These are phyloP conservation scores for Halictus quadricinctus DNA, from an alignment of 2,888 invertebrate species.

Conservation along the genomic window DNA sequence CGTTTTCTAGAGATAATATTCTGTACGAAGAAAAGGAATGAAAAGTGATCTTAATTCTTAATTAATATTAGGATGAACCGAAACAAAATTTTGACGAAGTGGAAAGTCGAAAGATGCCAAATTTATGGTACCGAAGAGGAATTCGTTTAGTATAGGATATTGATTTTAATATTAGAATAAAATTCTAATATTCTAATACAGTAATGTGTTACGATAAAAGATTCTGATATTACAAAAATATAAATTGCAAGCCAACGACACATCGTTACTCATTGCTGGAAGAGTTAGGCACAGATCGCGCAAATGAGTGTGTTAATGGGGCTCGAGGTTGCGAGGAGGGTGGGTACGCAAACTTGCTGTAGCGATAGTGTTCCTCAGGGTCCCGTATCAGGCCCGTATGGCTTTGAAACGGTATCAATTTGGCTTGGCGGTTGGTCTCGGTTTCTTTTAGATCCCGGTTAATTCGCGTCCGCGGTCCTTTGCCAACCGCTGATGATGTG, in stretches of 20 bases:
- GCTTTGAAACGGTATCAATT: conserved; percentile 17
- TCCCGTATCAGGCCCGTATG: conserved; percentile 3
- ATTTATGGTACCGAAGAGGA: neutral
- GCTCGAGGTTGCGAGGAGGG: neutral
- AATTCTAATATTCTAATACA: neutral
- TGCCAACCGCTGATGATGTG: conserved; percentile 22
- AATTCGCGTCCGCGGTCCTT: conserved; percentile 32
- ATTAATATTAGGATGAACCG: neutral
- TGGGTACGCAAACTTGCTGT: neutral
- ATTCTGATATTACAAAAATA: neutral
- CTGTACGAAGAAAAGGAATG: neutral
- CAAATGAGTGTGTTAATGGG: neutral
- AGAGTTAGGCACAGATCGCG: neutral
- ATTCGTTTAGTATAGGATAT: no score
- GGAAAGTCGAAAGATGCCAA: neutral
- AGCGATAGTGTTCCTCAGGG: neutral
- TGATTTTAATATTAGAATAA: no score
- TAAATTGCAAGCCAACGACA: neutral
- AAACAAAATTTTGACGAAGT: neutral
- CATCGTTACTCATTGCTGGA: neutral
- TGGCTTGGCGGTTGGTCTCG: no score
- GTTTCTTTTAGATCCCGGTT: conserved; percentile 23
- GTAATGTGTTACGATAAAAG: neutral
- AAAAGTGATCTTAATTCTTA: no score
- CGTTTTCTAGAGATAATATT: no score